Percentiles rank a stretch among this genome's conserved stretches.
phyloP scores from a whole-genome alignment of 2,797 vertebrate genomes.

The Pristis pectinata region DNA sequence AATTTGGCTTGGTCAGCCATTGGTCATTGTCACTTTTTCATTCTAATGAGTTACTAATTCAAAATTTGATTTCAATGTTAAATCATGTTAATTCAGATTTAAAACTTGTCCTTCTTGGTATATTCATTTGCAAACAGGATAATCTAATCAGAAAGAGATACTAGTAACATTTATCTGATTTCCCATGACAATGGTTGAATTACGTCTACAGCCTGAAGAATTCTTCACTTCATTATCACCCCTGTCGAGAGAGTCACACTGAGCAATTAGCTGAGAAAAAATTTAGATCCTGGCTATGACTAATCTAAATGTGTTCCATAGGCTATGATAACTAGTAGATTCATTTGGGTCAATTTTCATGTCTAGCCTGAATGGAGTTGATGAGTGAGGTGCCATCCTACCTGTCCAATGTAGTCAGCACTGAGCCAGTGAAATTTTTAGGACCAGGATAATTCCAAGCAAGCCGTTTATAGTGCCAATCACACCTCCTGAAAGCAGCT shows the following conservation, averaged over 20 bases:
- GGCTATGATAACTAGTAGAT: not conserved
- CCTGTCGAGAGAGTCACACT: not conserved
- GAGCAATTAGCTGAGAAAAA: not conserved
- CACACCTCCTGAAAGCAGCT: not conserved
- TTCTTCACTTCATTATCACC: not conserved
- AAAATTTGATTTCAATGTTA: not conserved
- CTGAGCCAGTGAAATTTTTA: not conserved
- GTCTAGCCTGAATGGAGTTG: not conserved
- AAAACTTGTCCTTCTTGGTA: not conserved
- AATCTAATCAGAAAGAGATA: not conserved
- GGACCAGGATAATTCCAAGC: not conserved
- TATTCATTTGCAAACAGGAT: not conserved
- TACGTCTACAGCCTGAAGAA: not conserved
- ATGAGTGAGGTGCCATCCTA: not conserved
- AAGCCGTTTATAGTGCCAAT: not conserved
- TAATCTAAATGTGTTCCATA: not conserved
- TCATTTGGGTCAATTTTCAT: not conserved
- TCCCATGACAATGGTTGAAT: not conserved
- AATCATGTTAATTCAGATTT: not conserved
- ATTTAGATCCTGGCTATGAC: not conserved
- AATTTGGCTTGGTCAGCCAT: not conserved
- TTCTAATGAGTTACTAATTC: not conserved
- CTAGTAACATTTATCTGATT: not conserved
- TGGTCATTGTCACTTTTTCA: not conserved
- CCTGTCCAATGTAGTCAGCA: not conserved